Evolutionary conservation across 2,113 vertebrate species (phyloP).

Genomic region (Pogona vitticeps): DNA sequence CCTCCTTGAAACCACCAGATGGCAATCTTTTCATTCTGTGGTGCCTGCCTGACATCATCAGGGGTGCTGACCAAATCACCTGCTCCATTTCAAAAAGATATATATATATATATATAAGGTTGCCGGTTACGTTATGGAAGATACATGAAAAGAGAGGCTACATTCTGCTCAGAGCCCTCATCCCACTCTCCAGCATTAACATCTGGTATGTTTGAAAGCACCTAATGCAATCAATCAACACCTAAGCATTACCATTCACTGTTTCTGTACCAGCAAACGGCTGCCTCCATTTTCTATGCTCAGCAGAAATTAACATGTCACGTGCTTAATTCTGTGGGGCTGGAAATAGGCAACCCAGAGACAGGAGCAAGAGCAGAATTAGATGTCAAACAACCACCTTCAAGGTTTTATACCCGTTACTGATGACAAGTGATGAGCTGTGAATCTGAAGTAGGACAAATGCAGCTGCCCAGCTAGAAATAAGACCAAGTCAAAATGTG

Average conservation of each 20-base stretch:
- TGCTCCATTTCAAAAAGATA: not conserved
- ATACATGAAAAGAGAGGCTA: not conserved
- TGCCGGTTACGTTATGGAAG: not conserved
- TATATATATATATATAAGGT: too few species aligned
- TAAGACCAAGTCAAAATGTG: not conserved
- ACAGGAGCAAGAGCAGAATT: not conserved
- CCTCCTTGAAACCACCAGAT: slow-evolving; percentile 21
- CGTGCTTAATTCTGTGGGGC: not conserved
- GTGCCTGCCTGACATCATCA: not conserved
- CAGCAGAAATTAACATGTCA: not conserved
- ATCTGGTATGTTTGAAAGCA: too few species aligned
- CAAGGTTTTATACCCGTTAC: not conserved
- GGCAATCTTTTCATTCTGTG: slow-evolving; percentile 47
- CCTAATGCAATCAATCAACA: too few species aligned
- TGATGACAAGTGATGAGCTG: not conserved
- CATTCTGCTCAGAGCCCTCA: too few species aligned
- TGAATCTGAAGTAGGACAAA: not conserved
- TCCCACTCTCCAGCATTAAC: too few species aligned
- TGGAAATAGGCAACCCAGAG: not conserved
- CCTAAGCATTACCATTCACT: too few species aligned
- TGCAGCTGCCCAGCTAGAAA: not conserved
- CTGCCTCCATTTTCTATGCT: not conserved
- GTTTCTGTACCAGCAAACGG: too few species aligned
- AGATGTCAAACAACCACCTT: not conserved
- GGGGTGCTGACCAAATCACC: not conserved